phyloP scores from a whole-genome alignment of 1,140 invertebrate genomes.

The Ganaspis sp. region DNA sequence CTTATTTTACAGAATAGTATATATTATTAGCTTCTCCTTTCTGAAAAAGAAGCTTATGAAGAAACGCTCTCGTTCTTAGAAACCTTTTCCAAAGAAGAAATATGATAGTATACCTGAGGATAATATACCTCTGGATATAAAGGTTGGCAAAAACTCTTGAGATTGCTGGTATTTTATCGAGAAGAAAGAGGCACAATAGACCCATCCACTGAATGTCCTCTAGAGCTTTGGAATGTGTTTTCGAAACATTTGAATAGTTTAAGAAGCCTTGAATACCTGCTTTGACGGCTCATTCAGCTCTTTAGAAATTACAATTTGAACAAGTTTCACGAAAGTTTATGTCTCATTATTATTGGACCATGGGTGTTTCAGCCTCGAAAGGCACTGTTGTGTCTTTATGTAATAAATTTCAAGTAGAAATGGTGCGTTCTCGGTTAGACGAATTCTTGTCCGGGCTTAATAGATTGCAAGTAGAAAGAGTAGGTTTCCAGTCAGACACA shows the following conservation, averaged over 20 bases:
- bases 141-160: neutral
- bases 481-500: too few relatives aligned
- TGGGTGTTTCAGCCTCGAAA: too few relatives aligned
- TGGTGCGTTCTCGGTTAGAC: too few relatives aligned
- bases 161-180: conserved; percentile 16
- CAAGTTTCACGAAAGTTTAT: too few relatives aligned
- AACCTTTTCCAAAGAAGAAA: conserved; percentile 17
- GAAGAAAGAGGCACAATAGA: conserved; percentile 2
- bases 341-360: too few relatives aligned
- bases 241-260: neutral
- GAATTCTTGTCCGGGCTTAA: too few relatives aligned
- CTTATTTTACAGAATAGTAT: neutral
- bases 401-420: too few relatives aligned
- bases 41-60: neutral
- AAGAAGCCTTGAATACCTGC: neutral
- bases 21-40: conserved; percentile 7
- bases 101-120: conserved; percentile 18
- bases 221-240: neutral
- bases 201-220: neutral
- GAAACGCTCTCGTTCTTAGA: neutral
- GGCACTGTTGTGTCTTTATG: too few relatives aligned
- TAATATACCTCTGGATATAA: conserved; percentile 17
- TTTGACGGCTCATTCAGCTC: too few relatives aligned
- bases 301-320: too few relatives aligned
- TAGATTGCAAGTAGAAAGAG: too few relatives aligned